phyloP scores from a whole-genome alignment of 2,797 vertebrate species.

The Anisognathus igniventris region DNA sequence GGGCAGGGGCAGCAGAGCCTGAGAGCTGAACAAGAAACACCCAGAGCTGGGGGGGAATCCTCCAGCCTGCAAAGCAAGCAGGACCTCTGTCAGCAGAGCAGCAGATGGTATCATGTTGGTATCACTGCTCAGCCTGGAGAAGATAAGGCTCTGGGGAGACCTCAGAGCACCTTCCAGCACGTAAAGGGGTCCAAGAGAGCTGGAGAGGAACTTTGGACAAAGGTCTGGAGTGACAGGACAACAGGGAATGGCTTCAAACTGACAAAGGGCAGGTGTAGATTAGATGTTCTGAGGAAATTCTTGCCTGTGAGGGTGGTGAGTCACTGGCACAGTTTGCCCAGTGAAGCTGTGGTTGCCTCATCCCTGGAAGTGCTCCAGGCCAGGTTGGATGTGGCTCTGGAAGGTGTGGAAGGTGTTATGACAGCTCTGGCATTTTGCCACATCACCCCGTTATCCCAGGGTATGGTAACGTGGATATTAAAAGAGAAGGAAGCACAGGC shows the following conservation, averaged over 20 bases:
- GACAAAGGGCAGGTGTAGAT: not conserved
- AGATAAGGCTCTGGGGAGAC: not conserved
- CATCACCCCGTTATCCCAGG: not conserved
- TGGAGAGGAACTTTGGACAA: not conserved
- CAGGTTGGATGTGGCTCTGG: not conserved
- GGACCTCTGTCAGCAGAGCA: not conserved
- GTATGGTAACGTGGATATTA: not conserved
- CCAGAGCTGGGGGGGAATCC: not conserved
- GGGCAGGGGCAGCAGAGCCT: not conserved
- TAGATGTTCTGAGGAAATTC: not conserved
- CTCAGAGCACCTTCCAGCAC: not conserved
- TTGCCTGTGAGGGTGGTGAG: not conserved
- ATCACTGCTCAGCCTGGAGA: not conserved
- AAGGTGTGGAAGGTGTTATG: not conserved
- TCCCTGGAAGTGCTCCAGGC: not conserved
- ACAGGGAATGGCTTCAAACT: not conserved
- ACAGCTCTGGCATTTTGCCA: not conserved
- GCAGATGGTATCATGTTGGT: accelerated
- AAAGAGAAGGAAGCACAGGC: not conserved
- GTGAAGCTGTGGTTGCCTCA: not conserved
- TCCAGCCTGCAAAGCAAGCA: not conserved
- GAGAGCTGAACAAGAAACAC: not conserved
- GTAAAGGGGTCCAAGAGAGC: not conserved
- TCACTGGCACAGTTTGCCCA: not conserved
- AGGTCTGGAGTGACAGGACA: not conserved